These are phyloP conservation scores for Tribolium madens DNA, from an alignment of 1,140 invertebrate genomes.

Conservation along the genomic window DNA sequence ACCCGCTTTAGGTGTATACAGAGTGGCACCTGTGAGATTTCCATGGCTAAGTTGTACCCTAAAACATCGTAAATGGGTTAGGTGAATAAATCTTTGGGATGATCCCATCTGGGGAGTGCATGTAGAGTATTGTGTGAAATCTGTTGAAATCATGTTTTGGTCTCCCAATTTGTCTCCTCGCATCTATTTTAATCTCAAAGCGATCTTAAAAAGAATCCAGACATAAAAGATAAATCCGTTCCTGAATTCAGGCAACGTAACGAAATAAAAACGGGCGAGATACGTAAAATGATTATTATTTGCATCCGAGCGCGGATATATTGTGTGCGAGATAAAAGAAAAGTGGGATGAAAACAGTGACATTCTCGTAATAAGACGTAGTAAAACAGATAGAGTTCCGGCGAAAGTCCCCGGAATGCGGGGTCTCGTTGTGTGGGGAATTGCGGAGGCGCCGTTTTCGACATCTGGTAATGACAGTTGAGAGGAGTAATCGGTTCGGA, in stretches of 20 bases:
- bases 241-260: constrained; percentile 13
- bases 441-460: constrained; percentile 48
- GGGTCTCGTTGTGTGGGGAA: constrained; percentile 25
- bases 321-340: constrained; percentile 29
- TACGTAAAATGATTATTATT: constrained; percentile 37
- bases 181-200: constrained; percentile 36
- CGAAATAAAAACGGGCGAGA: constrained; percentile 29
- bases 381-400: constrained; percentile 30
- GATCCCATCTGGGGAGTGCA: too few relatives aligned
- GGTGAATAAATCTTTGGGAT: too few relatives aligned
- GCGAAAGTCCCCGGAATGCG: constrained; percentile 8
- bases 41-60: too few relatives aligned
- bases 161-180: background rate
- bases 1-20: too few relatives aligned
- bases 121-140: too few relatives aligned
- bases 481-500: constrained; percentile 54
- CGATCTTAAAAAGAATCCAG: constrained; percentile 18
- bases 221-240: constrained; percentile 27
- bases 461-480: constrained; percentile 59
- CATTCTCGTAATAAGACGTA: constrained; percentile 24
- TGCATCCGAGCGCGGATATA: constrained; percentile 32
- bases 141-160: background rate
- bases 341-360: constrained; percentile 32
- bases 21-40: too few relatives aligned
- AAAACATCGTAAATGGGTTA: too few relatives aligned